Percentiles rank a stretch among this genome's conserved stretches.
Evolutionary conservation across 2,113 vertebrate genomes (phyloP).

Genomic region (Pycnonotus jocosus): DNA sequence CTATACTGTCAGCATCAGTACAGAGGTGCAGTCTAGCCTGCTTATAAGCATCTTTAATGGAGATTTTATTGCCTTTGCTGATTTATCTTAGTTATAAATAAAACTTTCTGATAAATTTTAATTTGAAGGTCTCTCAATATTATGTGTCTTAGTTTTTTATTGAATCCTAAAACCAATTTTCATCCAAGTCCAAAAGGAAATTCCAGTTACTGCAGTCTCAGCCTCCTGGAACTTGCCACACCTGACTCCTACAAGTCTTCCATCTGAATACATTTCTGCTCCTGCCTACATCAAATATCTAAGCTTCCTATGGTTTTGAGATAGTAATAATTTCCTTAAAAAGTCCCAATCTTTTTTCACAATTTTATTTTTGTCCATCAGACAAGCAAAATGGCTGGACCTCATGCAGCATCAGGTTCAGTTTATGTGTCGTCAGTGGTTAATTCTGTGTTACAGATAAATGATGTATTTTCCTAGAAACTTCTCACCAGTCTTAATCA

Average conservation of each 20-base stretch:
- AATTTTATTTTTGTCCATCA: background rate
- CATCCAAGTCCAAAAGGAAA: background rate
- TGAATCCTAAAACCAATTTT: background rate
- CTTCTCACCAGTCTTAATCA: background rate
- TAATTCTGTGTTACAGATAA: background rate
- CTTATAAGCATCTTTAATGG: background rate
- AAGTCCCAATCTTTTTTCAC: background rate
- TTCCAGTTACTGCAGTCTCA: background rate
- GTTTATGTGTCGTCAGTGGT: background rate
- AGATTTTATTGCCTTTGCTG: background rate
- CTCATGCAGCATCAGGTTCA: background rate
- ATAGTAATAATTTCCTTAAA: background rate
- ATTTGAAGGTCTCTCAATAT: fast-evolving
- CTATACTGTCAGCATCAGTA: background rate
- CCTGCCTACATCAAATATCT: background rate
- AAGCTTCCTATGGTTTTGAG: background rate
- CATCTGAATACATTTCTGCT: background rate
- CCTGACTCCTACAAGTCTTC: background rate
- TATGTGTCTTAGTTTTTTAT: background rate
- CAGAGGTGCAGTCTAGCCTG: background rate
- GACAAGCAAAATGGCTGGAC: background rate
- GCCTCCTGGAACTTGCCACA: background rate
- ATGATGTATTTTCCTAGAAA: background rate
- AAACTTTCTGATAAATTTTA: background rate
- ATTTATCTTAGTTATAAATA: background rate